These are phyloP conservation scores for Pachycephala philippinensis DNA, from an alignment of 2,113 vertebrate genomes.

Conservation along the genomic window DNA sequence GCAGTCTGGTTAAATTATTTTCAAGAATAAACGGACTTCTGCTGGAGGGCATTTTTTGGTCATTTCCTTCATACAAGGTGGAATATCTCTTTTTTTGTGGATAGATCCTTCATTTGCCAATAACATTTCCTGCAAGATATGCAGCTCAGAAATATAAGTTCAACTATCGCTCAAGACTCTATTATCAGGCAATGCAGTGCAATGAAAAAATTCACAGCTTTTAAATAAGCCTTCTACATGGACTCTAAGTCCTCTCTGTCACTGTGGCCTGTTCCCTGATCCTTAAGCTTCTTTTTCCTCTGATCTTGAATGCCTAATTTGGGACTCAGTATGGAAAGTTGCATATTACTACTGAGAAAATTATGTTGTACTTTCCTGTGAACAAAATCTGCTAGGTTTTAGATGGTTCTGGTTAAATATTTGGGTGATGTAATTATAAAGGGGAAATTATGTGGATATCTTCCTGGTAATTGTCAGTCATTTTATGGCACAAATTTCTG, in stretches of 20 bases:
- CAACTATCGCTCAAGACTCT: background rate
- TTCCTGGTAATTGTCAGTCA: background rate
- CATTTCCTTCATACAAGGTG: background rate
- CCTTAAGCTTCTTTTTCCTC: background rate
- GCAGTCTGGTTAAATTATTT: background rate
- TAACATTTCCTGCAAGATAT: background rate
- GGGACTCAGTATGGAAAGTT: background rate
- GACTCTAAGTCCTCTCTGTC: background rate
- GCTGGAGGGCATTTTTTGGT: background rate
- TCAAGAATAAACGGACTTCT: background rate
- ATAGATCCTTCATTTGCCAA: background rate
- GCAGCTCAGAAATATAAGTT: background rate
- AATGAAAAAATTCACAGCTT: background rate
- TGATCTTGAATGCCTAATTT: background rate
- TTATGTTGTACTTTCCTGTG: background rate
- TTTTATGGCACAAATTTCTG: background rate
- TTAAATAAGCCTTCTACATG: background rate
- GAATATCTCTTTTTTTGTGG: background rate
- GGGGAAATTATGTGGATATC: background rate
- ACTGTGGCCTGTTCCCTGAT: background rate
- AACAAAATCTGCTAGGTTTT: background rate
- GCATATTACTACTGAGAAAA: background rate
- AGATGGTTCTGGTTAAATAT: background rate
- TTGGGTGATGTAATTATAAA: background rate
- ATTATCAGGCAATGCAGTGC: background rate